phyloP scores from a whole-genome alignment of 2,113 vertebrate genomes.

The Prinia subflava region DNA sequence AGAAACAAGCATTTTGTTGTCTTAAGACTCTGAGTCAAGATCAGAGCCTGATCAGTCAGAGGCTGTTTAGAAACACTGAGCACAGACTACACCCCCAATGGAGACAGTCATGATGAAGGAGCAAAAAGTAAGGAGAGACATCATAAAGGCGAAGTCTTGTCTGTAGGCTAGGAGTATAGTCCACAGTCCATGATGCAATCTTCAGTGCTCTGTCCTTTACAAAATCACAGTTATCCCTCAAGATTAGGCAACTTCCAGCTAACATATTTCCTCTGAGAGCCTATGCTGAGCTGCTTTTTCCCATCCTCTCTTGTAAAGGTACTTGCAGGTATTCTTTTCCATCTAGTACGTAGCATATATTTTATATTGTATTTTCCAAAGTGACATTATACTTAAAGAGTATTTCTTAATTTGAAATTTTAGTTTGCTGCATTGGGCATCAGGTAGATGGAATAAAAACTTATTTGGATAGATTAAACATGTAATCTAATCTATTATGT shows the following conservation, averaged over 20 bases:
- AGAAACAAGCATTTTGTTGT: not conserved
- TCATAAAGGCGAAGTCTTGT: not conserved
- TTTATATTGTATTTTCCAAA: not conserved
- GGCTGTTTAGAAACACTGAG: not conserved
- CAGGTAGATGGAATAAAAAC: not conserved
- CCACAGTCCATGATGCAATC: not conserved
- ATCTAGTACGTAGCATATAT: not conserved
- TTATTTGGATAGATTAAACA: not conserved
- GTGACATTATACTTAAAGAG: not conserved
- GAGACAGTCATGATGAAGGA: not conserved
- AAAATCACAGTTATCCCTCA: not conserved
- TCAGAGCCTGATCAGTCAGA: not conserved
- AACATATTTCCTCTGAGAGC: not conserved
- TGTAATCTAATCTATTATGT: not conserved
- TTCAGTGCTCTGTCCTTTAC: not conserved
- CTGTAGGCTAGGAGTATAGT: not conserved
- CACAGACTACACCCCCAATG: not conserved
- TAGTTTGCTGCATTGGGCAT: not conserved
- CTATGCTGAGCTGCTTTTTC: not conserved
- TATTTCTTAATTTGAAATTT: not conserved
- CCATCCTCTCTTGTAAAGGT: not conserved
- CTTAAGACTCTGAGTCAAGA: not conserved
- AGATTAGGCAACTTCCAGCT: not conserved
- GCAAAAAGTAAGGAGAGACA: not conserved
- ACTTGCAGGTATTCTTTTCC: not conserved